Conservation (phyloP, 2,888 invertebrate species). For the Ctenicera cuprea region DNA sequence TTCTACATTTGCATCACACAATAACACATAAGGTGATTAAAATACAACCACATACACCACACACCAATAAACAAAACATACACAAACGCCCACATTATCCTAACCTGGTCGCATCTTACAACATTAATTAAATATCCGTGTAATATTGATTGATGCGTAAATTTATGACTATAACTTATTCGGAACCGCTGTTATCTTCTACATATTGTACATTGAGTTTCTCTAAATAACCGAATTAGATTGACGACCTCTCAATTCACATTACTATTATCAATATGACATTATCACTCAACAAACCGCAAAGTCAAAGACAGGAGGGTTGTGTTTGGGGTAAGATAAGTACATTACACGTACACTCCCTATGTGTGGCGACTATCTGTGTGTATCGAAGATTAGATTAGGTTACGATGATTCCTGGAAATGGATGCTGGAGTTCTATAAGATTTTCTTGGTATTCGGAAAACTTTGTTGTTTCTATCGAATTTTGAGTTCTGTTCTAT, state of each 20-base stretch:
- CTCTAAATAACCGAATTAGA: neutral
- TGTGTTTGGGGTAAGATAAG: conserved; percentile 40
- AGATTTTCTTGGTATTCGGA: neutral
- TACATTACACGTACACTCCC: conserved; percentile 41
- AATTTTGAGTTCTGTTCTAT: neutral
- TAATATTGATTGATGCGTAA: too few species aligned
- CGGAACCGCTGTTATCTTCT: too few species aligned
- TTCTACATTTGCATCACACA: too few species aligned
- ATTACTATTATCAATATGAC: conserved; percentile 29
- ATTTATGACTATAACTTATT: too few species aligned
- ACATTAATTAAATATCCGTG: too few species aligned
- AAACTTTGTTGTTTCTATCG: conserved; percentile 1
- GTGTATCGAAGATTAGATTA: conserved; percentile 52
- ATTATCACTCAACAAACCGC: conserved; percentile 45
- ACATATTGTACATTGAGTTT: neutral
- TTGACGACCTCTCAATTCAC: conserved; percentile 15
- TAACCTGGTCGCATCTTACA: too few species aligned
- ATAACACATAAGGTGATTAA: too few species aligned
- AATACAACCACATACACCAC: too few species aligned
- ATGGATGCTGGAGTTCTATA: conserved; percentile 32
- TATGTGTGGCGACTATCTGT: conserved; percentile 46
- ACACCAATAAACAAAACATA: too few species aligned
- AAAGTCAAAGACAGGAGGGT: conserved; percentile 43
- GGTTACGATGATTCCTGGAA: conserved; percentile 45
- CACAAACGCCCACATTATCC: too few species aligned